phyloP scores from a whole-genome alignment of 2,797 vertebrate genomes.

The Gymnopithys bicolor region DNA sequence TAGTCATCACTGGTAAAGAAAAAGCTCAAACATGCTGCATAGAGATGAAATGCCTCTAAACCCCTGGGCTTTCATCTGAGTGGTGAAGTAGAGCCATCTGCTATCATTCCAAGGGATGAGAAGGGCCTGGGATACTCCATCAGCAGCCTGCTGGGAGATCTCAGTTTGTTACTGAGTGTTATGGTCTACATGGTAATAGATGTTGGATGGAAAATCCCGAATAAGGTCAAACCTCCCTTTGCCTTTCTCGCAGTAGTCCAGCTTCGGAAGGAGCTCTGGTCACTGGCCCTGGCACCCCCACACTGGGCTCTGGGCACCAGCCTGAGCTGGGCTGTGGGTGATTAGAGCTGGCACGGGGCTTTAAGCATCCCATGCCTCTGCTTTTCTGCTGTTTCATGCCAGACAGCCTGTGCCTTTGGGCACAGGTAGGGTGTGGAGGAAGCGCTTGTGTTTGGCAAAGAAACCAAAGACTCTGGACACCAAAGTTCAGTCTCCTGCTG shows the following conservation, averaged over 20 bases:
- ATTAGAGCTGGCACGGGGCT: neutral
- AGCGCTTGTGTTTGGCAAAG: neutral
- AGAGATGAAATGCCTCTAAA: constrained; percentile 10
- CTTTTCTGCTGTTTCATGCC: neutral
- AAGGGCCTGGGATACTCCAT: neutral
- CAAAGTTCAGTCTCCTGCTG: neutral
- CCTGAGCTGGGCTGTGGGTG: neutral
- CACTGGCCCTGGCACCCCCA: accelerated
- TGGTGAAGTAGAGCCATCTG: neutral
- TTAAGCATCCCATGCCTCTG: neutral
- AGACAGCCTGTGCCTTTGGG: neutral
- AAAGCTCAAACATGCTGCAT: neutral
- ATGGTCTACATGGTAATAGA: neutral
- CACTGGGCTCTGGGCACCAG: neutral
- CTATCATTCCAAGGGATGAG: neutral
- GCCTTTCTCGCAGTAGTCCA: neutral
- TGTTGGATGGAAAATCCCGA: neutral
- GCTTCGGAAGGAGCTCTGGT: neutral
- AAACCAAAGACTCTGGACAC: neutral
- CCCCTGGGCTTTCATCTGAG: neutral
- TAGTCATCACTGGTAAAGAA: neutral
- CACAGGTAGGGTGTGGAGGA: neutral
- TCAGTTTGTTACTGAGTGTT: neutral
- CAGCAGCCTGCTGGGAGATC: neutral
- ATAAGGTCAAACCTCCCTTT: neutral